Evolutionary conservation across 1,140 invertebrate genomes (phyloP), one percentile per base, ranked within the genome.

Genomic region (Cecropterus lyciades): DNA sequence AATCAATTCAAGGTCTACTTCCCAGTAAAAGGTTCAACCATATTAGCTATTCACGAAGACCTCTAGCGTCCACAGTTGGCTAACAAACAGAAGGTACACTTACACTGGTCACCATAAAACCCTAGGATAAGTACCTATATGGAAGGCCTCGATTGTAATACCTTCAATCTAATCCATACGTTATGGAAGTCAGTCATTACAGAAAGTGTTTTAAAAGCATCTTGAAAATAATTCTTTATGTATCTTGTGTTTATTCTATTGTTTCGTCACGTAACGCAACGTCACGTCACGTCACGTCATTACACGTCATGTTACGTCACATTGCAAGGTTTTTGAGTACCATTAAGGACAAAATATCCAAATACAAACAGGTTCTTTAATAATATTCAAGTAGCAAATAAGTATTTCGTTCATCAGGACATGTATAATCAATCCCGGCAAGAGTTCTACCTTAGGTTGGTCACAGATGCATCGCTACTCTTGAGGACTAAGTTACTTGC

Each of bases 1-100:
- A 88, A 85, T 86, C 79, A 78, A 79, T 73, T 77, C 80, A 88
- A 85, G 85, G 85, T 75, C 77, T 77, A 56, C 46, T 72, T 78
- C 69, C 62, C 73, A 77, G 85, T 84, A 84, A 87, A 85, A 86
- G 85, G 79, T 77, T 70, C 65, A 68, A 56, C 80, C 75, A 83
- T 76, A 75, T 75, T 78, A 72, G 48, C 59, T 51, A 49, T 24
- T 14, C 13, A 24, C 48, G 60, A 63, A 51, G 60, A 52, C 33
- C 60, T 40, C 48, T 27, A 10, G 13, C 37, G 24, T 14, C 11
- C 4, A 42, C 16, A 15, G 9, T 42, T 52, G 14, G 11, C 6
- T 11, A 15, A 10, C 17, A 16, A 8, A 10, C 2, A 6, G 11
- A 8, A 13, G 37, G 17, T 15, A 37, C 42, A 52, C 15, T 51